A percentile compares a stretch with the other conserved stretches of the same genome.
phyloP scores from a whole-genome alignment of 2,113 vertebrate species.

The Oryctolagus cuniculus region DNA sequence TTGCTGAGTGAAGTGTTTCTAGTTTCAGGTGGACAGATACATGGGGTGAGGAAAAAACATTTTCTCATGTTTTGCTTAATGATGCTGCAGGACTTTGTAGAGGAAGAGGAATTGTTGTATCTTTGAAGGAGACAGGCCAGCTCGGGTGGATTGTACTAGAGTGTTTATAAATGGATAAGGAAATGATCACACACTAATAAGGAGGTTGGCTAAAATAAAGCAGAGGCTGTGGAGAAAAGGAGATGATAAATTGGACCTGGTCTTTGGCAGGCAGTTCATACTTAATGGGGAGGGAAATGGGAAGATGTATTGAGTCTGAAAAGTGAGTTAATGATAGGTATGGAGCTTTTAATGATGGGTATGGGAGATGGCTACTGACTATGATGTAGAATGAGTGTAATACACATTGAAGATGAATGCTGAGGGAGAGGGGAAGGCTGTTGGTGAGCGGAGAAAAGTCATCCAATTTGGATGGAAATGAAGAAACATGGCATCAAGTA shows the following conservation, averaged over 20 bases:
- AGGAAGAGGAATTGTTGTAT: constrained; percentile 22
- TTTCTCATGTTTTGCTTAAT: not conserved
- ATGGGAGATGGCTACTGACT: not conserved
- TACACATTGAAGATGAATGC: not conserved
- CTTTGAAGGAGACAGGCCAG: not conserved
- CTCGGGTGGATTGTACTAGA: not conserved
- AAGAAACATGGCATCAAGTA: not conserved
- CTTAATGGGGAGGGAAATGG: not conserved
- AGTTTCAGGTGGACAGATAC: not conserved
- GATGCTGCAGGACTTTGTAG: not conserved
- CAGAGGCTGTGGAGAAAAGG: not conserved
- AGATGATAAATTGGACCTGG: not conserved
- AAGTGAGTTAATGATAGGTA: not conserved
- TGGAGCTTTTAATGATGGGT: not conserved
- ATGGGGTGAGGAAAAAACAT: not conserved
- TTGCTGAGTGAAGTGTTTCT: not conserved
- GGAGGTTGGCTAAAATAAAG: not conserved
- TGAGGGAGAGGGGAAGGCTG: not conserved
- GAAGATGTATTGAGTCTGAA: not conserved
- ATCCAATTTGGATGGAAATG: not conserved
- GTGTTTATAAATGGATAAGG: not conserved
- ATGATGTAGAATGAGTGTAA: not conserved
- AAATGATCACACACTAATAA: not conserved
- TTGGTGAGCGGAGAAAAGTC: not conserved
- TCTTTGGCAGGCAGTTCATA: not conserved